Conservation (phyloP, 2,113 vertebrate species). For the Podarcis muralis region DNA sequence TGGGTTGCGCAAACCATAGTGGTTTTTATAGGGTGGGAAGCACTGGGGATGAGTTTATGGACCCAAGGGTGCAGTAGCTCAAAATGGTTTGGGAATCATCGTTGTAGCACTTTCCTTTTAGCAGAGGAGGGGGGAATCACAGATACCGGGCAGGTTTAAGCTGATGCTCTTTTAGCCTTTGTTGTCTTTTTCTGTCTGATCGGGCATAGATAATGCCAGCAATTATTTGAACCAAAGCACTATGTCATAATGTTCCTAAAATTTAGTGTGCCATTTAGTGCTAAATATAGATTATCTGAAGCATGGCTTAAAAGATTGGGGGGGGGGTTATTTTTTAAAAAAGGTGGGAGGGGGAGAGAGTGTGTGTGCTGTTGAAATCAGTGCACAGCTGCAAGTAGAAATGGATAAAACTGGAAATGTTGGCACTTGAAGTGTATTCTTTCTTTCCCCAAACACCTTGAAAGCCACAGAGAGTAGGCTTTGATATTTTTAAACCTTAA, state of each 20-base stretch:
- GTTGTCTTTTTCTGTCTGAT: neutral
- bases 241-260: neutral
- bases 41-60: too few species aligned
- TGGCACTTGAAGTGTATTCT: neutral
- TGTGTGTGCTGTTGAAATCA: neutral
- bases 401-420: neutral
- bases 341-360: too few species aligned
- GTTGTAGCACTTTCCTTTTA: too few species aligned
- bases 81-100: too few species aligned
- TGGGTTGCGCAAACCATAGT: too few species aligned
- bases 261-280: neutral
- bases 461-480: neutral
- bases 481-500: constrained; percentile 23
- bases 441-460: constrained; percentile 3
- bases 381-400: neutral
- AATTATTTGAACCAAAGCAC: constrained; percentile 6
- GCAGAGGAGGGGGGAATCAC: too few species aligned
- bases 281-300: constrained; percentile 16
- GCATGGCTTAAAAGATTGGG: neutral
- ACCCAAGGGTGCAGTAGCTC: too few species aligned
- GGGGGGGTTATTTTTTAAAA: neutral
- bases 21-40: too few species aligned
- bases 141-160: neutral
- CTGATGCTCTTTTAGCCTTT: neutral
- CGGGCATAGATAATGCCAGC: neutral